Evolutionary conservation across 2,797 vertebrate genomes (phyloP).

Genomic region (Limosa lapponica): DNA sequence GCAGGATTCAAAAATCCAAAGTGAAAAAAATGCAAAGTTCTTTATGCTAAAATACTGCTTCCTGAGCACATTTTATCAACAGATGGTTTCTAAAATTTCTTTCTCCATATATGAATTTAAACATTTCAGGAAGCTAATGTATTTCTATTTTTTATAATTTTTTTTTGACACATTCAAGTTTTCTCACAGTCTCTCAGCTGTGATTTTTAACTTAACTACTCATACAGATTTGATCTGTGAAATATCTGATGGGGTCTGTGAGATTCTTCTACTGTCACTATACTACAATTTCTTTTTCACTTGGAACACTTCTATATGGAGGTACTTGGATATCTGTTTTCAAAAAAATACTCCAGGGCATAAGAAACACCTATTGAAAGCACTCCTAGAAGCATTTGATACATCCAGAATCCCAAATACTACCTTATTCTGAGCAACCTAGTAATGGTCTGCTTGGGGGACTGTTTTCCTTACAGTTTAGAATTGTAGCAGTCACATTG

Average conservation of each 20-base stretch:
- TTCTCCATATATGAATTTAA: conserved; percentile 9
- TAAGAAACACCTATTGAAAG: background rate
- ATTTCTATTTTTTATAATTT: background rate
- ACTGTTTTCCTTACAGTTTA: background rate
- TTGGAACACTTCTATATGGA: background rate
- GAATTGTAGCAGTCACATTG: background rate
- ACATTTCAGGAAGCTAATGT: conserved; percentile 11
- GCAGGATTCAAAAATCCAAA: background rate
- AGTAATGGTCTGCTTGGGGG: background rate
- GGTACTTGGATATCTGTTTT: background rate
- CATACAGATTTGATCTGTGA: background rate
- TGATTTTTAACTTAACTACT: conserved; percentile 35
- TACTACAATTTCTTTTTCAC: background rate
- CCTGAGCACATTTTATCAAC: conserved; percentile 44
- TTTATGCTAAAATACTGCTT: background rate
- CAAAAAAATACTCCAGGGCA: background rate
- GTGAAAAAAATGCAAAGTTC: background rate
- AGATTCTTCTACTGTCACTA: background rate
- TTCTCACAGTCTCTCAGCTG: conserved; percentile 33
- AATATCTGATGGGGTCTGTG: background rate
- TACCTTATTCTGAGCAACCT: background rate
- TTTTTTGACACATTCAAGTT: background rate
- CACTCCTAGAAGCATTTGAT: background rate
- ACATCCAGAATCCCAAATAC: background rate
- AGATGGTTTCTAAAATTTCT: conserved; percentile 42